These are phyloP conservation scores for Hormaphis cornu DNA, from an alignment of 1,140 invertebrate species.

Conservation along the genomic window DNA sequence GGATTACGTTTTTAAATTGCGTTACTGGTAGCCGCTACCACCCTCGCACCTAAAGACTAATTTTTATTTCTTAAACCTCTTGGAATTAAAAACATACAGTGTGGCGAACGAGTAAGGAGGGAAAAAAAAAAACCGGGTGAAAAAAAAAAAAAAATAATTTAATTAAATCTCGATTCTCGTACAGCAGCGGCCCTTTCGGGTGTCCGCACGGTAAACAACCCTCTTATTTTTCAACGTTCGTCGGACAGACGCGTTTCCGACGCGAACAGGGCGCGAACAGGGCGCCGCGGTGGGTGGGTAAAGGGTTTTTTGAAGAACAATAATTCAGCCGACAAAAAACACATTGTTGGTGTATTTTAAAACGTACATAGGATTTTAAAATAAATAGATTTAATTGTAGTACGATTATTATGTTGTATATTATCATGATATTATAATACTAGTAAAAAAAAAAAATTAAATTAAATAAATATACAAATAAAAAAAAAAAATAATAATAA, in stretches of 20 bases:
- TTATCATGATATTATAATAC: neutral
- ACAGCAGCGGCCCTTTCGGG: neutral
- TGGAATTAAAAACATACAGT: constrained; percentile 25
- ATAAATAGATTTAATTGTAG: constrained; percentile 27
- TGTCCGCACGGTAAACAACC: neutral
- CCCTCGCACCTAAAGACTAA: neutral
- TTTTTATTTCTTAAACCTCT: constrained; percentile 29
- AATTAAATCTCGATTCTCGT: constrained; percentile 10
- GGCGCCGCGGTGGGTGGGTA: neutral
- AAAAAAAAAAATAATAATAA: constrained; percentile 9
- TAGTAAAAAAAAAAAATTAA: neutral
- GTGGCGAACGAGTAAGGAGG: neutral
- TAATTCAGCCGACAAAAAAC: neutral
- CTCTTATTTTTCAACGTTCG: neutral
- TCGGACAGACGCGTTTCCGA: neutral
- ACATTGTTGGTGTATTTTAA: neutral
- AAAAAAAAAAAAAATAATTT: constrained; percentile 15
- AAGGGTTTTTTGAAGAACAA: neutral
- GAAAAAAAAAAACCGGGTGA: neutral
- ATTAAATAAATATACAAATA: constrained; percentile 10
- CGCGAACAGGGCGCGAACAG: neutral
- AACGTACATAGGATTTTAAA: neutral
- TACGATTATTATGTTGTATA: constrained; percentile 19
- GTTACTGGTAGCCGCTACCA: constrained; percentile 5
- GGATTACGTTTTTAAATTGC: constrained; percentile 31